Evolutionary conservation across 92 coral and sea anemone species (phyloP).

Genomic region (Porites cylindrica): DNA sequence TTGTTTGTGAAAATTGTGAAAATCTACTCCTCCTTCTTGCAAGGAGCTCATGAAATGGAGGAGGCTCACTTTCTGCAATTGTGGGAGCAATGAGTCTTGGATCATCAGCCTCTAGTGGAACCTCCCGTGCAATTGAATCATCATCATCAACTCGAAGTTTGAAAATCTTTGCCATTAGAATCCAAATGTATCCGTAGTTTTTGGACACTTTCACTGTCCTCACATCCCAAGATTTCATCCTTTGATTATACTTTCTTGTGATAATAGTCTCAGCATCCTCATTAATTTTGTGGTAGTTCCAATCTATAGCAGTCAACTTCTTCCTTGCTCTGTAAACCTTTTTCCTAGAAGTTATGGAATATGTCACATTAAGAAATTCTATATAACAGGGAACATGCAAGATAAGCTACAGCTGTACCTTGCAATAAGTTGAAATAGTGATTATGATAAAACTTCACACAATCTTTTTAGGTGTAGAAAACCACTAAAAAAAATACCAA

Average conservation of each 20-base stretch:
- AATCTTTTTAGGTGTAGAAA: neutral
- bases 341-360: constrained; percentile 30
- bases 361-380: neutral
- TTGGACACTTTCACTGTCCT: constrained; percentile 42
- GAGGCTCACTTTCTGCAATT: neutral
- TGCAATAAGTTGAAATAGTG: neutral
- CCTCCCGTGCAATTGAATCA: constrained; percentile 7
- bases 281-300: constrained; percentile 59
- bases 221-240: constrained; percentile 61
- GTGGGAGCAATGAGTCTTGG: constrained; percentile 35
- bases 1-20: neutral
- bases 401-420: constrained; percentile 3
- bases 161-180: constrained; percentile 44
- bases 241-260: constrained; percentile 57
- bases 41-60: neutral
- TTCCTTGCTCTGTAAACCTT: constrained; percentile 58
- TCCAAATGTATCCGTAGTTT: constrained; percentile 52
- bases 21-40: constrained; percentile 18
- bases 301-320: constrained; percentile 54
- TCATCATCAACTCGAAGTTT: constrained; percentile 43
- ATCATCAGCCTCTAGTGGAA: constrained; percentile 21
- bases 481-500: neutral
- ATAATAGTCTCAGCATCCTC: constrained; percentile 30
- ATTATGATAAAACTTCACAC: neutral
- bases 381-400: neutral